These are phyloP conservation scores for Axis porcinus DNA, from an alignment of 2,113 vertebrate genomes.

Conservation along the genomic window DNA sequence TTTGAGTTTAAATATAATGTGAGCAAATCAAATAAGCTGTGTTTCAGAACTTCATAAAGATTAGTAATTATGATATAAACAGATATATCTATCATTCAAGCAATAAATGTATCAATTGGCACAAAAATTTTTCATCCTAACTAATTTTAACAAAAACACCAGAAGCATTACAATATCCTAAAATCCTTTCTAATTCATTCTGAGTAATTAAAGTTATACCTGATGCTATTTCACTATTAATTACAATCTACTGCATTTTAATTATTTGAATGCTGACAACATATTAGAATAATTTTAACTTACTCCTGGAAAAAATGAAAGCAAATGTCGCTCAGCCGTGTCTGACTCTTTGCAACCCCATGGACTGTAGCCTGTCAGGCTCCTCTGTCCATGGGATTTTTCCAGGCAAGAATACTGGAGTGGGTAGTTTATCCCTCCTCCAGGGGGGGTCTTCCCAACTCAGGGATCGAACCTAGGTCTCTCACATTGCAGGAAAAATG, in stretches of 20 bases:
- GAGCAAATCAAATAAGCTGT: neutral
- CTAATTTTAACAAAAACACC: neutral
- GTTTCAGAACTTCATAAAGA: neutral
- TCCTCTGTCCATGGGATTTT: neutral
- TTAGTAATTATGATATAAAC: neutral
- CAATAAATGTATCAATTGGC: neutral
- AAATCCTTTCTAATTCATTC: neutral
- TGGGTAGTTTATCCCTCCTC: neutral
- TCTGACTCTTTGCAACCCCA: neutral
- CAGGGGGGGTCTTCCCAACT: neutral
- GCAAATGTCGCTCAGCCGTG: accelerated
- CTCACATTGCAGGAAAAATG: neutral
- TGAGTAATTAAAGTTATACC: neutral
- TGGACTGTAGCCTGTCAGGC: neutral
- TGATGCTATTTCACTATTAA: neutral
- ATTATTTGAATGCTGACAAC: neutral
- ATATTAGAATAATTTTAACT: neutral
- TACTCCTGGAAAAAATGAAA: neutral
- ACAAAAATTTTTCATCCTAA: neutral
- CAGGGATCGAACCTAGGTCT: neutral
- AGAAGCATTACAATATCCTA: neutral
- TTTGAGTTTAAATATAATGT: neutral
- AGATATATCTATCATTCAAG: neutral
- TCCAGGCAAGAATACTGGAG: neutral
- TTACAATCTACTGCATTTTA: neutral